phyloP scores from a whole-genome alignment of 2,797 vertebrate species.

The Halcyon badia region DNA sequence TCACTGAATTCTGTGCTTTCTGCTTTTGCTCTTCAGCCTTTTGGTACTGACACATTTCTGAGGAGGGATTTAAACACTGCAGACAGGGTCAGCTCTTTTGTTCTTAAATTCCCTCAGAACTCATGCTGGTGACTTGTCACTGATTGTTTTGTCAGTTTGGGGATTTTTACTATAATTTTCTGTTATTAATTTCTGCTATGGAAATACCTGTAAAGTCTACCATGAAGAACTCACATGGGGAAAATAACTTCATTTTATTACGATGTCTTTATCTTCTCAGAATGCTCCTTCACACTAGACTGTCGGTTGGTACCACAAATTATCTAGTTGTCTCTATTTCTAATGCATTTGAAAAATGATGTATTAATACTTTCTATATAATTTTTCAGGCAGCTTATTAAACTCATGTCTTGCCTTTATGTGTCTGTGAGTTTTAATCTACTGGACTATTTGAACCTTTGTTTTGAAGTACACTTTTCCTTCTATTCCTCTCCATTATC shows the following conservation, averaged over 20 bases:
- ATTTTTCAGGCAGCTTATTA: not conserved
- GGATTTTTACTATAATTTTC: rapidly evolving
- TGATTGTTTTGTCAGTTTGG: not conserved
- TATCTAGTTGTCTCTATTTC: not conserved
- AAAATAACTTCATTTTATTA: not conserved
- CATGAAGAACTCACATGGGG: not conserved
- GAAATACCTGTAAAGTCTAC: not conserved
- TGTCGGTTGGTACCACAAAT: not conserved
- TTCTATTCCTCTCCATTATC: not conserved
- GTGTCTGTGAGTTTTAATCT: not conserved
- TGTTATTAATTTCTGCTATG: not conserved
- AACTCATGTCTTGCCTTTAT: not conserved
- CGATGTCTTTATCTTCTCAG: not conserved
- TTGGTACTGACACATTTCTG: not conserved
- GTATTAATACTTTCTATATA: not conserved
- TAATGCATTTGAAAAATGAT: not conserved
- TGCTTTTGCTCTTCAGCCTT: not conserved
- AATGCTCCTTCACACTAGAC: not conserved
- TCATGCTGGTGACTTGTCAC: not conserved
- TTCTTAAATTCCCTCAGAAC: not conserved
- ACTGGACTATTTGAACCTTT: not conserved
- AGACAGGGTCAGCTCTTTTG: not conserved
- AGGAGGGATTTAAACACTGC: not conserved
- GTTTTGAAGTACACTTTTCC: not conserved
- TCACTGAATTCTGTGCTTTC: not conserved